A percentile compares a stretch with the other conserved stretches of the same genome.
Evolutionary conservation across 1,140 invertebrate genomes (phyloP).

Genomic region (Homalodisca vitripennis): DNA sequence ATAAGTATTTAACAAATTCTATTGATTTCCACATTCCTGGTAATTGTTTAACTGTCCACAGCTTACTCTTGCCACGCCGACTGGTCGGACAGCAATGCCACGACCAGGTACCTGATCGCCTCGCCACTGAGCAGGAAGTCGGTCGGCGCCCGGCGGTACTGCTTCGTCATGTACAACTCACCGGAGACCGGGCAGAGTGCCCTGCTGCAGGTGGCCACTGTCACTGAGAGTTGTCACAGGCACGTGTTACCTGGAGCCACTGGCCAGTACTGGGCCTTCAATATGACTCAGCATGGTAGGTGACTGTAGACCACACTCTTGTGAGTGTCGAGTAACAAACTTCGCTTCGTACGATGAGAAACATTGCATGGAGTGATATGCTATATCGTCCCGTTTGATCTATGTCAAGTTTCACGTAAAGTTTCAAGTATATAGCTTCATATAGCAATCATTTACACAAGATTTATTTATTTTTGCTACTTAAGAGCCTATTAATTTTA

Average conservation of each 20-base stretch:
- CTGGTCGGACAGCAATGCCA: conserved; percentile 59
- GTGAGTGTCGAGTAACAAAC: neutral
- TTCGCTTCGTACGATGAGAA: neutral
- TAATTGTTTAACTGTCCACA: too few species aligned
- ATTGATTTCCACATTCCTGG: too few species aligned
- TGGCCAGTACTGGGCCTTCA: conserved; percentile 43
- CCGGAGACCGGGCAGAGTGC: conserved; percentile 23
- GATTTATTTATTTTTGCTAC: too few species aligned
- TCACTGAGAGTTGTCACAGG: conserved; percentile 45
- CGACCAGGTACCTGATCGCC: conserved; percentile 62
- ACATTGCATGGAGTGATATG: neutral
- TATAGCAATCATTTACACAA: neutral
- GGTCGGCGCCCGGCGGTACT: conserved; percentile 47
- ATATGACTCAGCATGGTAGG: conserved; percentile 48
- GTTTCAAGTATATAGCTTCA: neutral
- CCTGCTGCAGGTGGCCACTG: conserved; percentile 42
- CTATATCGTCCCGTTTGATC: neutral
- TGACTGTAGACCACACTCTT: neutral
- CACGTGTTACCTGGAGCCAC: conserved; percentile 38
- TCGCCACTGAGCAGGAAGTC: conserved; percentile 50
- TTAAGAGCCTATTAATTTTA: too few species aligned
- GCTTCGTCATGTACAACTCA: conserved; percentile 45
- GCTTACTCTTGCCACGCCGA: conserved; percentile 66
- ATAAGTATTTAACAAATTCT: too few species aligned
- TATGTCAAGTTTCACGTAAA: neutral